These are phyloP conservation scores for Philonicus albiceps DNA, from an alignment of 2,888 invertebrate genomes.

Conservation along the genomic window DNA sequence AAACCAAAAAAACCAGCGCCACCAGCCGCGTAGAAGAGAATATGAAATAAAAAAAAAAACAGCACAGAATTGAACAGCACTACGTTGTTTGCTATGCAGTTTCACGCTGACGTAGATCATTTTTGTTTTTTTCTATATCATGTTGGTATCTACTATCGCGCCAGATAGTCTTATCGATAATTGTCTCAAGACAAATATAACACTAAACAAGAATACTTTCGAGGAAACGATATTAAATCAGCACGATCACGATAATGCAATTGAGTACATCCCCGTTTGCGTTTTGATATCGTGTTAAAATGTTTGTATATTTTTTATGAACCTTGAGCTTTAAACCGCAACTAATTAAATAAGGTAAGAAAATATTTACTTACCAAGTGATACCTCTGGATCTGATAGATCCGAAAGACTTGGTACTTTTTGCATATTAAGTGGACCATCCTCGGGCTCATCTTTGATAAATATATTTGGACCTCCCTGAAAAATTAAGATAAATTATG, in stretches of 20 bases:
- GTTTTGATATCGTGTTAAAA: background rate
- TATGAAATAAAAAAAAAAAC: background rate
- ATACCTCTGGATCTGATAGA: slow-evolving; percentile 88
- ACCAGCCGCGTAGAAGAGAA: background rate
- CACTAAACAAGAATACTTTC: background rate
- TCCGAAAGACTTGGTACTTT: slow-evolving; percentile 92
- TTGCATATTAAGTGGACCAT: slow-evolving; percentile 78
- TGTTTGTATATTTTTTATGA: background rate
- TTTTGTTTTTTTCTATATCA: background rate
- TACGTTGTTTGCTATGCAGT: background rate
- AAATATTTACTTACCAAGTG: slow-evolving; percentile 75
- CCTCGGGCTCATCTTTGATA: slow-evolving; percentile 66
- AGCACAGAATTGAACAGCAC: background rate
- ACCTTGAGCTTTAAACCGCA: background rate
- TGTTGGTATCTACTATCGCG: background rate
- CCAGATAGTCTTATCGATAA: slow-evolving; percentile 16
- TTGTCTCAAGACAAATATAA: slow-evolving; percentile 2
- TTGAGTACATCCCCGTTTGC: background rate
- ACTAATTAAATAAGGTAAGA: background rate
- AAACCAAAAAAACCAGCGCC: background rate
- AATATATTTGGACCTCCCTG: slow-evolving; percentile 47
- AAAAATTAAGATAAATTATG: background rate
- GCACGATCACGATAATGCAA: background rate
- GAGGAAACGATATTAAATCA: background rate
- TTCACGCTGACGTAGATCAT: background rate